Evolutionary conservation across 2,113 vertebrate genomes (phyloP), one percentile per base, ranked within the genome.

Genomic region (Sylvietta virens): DNA sequence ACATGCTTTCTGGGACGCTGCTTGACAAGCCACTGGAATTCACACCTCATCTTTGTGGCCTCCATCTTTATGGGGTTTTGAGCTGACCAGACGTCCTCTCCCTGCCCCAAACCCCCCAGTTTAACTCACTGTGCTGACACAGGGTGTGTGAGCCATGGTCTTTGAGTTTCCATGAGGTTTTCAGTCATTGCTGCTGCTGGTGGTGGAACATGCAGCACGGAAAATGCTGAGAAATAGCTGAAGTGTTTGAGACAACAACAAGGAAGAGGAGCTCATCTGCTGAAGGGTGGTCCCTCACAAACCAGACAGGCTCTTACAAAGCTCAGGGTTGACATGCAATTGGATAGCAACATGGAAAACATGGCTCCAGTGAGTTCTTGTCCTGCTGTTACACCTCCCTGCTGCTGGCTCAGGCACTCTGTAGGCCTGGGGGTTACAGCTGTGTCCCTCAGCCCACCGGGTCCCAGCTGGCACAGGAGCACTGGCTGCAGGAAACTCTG

Each of bases 371-470:
- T 0, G 1, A 45, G 35, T n/a, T 40, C 40, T 53, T 37, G 11
- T 15, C 56, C 65, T 1, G 3, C 47, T 51, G 39, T 27, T 14
- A 10, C 61, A 6, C 1, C 2, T 67, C 45, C 31, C 62, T 15
- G 10, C 37, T 42, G 76, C 58, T 47, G 78, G 40, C 20, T 19
- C 31, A 37, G 51, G 51, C 17, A 13, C 3, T 3, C 53, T 19
- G 23, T 3, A n/a, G 90, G 40, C 24, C 90, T 13, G 40, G 54
- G n/a, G 67, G 12, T 69, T 9, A 51, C 78, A 60, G 42, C 64
- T 33, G 58, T 3, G 8, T 15, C 30, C 56, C 11, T 39, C 44
- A 86, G 40, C 50, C 60, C 0, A 0, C 54, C 0, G 0, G 28
- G 13, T 35, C 73, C 30, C 13, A 20, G 69, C 48, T 15, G 12